Conservation (phyloP, 2,888 invertebrate species). For the Eutolmus rufibarbis region DNA sequence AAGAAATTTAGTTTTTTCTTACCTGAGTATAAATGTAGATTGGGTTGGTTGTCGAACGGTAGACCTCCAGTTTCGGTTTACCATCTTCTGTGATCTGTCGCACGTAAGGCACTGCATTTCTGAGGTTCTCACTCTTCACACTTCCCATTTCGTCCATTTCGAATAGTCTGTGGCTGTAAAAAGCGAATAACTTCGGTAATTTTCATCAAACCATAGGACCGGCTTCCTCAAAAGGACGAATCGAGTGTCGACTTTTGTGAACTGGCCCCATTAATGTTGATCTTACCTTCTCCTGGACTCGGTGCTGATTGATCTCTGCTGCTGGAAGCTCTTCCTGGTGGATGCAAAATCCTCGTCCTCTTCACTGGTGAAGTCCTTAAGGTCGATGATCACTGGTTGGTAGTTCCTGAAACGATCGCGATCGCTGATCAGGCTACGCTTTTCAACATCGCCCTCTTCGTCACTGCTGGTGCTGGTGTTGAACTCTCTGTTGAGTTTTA, state of each 20-base stretch:
- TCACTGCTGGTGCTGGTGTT: slow-evolving; percentile 59
- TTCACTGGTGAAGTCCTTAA: slow-evolving; percentile 59
- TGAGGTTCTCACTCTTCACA: slow-evolving; percentile 69
- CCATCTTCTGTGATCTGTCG: slow-evolving; percentile 69
- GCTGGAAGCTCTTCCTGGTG: slow-evolving; percentile 69
- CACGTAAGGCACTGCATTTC: slow-evolving; percentile 69
- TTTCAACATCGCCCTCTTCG: slow-evolving; percentile 61
- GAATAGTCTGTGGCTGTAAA: slow-evolving; percentile 60
- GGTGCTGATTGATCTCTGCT: slow-evolving; percentile 69
- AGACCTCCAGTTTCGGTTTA: slow-evolving; percentile 68
- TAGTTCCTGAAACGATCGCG: slow-evolving; percentile 60
- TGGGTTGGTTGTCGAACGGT: slow-evolving; percentile 67
- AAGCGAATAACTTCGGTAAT: neutral
- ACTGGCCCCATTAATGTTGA: too few relatives aligned
- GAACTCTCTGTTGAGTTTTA: slow-evolving; percentile 61
- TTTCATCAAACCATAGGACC: neutral
- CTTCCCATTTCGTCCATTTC: slow-evolving; percentile 71
- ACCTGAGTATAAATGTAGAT: slow-evolving; percentile 65
- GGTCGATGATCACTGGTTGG: slow-evolving; percentile 62
- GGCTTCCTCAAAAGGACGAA: neutral
- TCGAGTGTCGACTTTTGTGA: too few relatives aligned
- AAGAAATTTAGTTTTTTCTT: slow-evolving; percentile 48
- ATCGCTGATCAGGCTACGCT: slow-evolving; percentile 59
- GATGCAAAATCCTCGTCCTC: slow-evolving; percentile 66
- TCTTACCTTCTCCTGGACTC: slow-evolving; percentile 68